Conservation (phyloP, 2,888 invertebrate species). For the Agrochola lychnidis region DNA sequence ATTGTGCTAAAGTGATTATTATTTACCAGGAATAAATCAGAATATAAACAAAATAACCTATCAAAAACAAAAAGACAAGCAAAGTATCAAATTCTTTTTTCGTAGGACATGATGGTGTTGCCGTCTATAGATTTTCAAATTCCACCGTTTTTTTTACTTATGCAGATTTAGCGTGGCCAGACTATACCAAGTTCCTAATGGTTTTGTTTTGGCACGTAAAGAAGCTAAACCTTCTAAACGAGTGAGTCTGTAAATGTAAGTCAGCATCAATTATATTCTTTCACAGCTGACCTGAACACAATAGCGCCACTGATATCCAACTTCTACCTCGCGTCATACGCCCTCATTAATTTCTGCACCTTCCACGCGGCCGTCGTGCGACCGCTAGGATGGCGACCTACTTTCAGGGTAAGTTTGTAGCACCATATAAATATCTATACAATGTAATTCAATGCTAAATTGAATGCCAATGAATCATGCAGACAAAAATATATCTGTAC, state of each 20-base stretch:
- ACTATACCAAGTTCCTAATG: not conserved
- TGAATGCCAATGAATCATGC: conserved; percentile 33
- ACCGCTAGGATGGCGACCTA: conserved; percentile 97
- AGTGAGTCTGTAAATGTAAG: no score
- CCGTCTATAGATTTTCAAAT: no score
- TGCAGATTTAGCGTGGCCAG: no score
- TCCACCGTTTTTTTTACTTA: no score
- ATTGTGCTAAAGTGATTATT: no score
- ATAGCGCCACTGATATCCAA: conserved; percentile 98
- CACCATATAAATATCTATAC: conserved; percentile 32
- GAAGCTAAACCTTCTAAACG: no score
- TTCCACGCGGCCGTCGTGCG: conserved; percentile 97
- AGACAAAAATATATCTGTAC: conserved; percentile 27
- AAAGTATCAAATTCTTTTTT: no score
- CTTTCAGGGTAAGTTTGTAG: conserved; percentile 92
- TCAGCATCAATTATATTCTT: not conserved
- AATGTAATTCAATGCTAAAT: conserved; percentile 48
- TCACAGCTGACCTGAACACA: conserved; percentile 95
- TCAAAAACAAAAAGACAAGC: no score
- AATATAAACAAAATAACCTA: no score
- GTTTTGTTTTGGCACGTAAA: no score
- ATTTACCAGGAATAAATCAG: no score
- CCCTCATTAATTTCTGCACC: conserved; percentile 98
- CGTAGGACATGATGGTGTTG: no score
- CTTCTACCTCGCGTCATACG: conserved; percentile 98